A percentile compares a stretch with the other conserved stretches of the same genome.
phyloP scores from a whole-genome alignment of 1,140 invertebrate genomes.

The Onthophagus taurus region DNA sequence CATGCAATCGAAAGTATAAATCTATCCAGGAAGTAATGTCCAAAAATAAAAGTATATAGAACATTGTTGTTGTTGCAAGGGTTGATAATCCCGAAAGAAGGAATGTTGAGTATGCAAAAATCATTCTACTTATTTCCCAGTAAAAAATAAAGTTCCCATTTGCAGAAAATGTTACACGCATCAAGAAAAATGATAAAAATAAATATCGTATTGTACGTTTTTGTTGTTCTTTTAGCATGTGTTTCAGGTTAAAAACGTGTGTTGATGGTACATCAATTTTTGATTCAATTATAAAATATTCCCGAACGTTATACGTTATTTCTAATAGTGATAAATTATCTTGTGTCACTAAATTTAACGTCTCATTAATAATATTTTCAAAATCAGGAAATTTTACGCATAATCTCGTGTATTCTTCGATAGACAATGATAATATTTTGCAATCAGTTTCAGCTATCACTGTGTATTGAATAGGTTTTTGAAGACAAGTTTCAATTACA shows the following conservation, averaged over 20 bases:
- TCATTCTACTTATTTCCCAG: slow-evolving; percentile 18
- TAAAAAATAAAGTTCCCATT: slow-evolving; percentile 11
- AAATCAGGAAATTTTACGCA: neutral
- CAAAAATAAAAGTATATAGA: slow-evolving; percentile 10
- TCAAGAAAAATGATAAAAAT: neutral
- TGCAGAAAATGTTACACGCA: neutral
- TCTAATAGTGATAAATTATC: neutral
- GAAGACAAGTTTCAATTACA: slow-evolving; percentile 5
- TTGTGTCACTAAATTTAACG: neutral
- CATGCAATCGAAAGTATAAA: slow-evolving; percentile 17
- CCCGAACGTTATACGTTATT: neutral
- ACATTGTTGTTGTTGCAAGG: neutral
- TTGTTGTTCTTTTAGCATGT: neutral
- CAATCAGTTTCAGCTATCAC: neutral
- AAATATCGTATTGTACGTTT: neutral
- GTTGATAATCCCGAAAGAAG: slow-evolving; percentile 4
- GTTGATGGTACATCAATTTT: too few species aligned
- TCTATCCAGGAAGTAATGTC: slow-evolving; percentile 16
- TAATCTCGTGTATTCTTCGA: slow-evolving; percentile 1
- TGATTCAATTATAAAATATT: neutral
- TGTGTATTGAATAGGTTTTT: neutral
- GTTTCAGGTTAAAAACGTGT: neutral
- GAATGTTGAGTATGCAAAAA: slow-evolving; percentile 12
- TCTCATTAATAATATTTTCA: neutral
- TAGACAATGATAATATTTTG: neutral